A percentile compares a stretch with the other conserved stretches of the same genome.
Conservation (phyloP, 1,140 invertebrate genomes). For the Brachionus plicatilis region DNA sequence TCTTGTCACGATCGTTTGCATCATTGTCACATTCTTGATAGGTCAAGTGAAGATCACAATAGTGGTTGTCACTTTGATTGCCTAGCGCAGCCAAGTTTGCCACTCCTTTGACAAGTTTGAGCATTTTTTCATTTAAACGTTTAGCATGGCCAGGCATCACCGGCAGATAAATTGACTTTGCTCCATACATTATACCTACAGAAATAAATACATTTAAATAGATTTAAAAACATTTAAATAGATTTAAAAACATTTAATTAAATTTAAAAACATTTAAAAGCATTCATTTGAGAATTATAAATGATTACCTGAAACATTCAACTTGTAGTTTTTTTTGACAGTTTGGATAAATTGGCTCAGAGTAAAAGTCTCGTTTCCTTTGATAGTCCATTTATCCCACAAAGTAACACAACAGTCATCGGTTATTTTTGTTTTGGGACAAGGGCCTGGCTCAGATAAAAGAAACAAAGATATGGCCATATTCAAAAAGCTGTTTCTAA, state of each 20-base stretch:
- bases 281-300: slow-evolving; percentile 64
- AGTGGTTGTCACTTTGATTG: background rate
- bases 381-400: slow-evolving; percentile 85
- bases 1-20: slow-evolving; percentile 4
- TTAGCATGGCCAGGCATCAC: slow-evolving; percentile 43
- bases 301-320: slow-evolving; percentile 95
- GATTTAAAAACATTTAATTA: too few relatives aligned
- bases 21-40: slow-evolving; percentile 38
- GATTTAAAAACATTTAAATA: too few relatives aligned
- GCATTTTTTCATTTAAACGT: slow-evolving; percentile 40
- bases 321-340: slow-evolving; percentile 77
- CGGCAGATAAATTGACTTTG: slow-evolving; percentile 43
- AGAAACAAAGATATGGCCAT: background rate
- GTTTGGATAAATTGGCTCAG: slow-evolving; percentile 86
- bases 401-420: slow-evolving; percentile 64
- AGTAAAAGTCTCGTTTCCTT: slow-evolving; percentile 86
- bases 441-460: background rate
- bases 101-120: slow-evolving; percentile 35
- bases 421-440: slow-evolving; percentile 70
- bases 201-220: background rate
- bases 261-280: too few relatives aligned
- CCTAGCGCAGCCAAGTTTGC: background rate
- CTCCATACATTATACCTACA: slow-evolving; percentile 40
- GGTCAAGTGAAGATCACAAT: slow-evolving; percentile 17
- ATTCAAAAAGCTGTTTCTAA: slow-evolving; percentile 26